Evolutionary conservation across 2,888 invertebrate genomes (phyloP).

Genomic region (Lysandra coridon): DNA sequence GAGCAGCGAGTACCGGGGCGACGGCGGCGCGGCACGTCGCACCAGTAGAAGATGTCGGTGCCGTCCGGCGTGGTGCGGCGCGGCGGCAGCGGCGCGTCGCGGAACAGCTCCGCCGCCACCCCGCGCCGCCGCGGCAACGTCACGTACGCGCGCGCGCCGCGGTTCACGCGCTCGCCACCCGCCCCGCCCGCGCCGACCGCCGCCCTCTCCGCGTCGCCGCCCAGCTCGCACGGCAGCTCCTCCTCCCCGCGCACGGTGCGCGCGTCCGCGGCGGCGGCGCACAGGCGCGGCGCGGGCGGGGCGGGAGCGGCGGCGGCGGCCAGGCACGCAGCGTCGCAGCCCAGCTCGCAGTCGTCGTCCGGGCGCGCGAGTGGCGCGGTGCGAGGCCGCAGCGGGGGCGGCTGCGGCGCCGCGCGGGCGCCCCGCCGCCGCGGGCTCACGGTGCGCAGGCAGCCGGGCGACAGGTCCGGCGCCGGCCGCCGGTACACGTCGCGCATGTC

Average conservation of each 20-base stretch:
- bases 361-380: slow-evolving; percentile 50
- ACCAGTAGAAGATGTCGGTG: slow-evolving; percentile 93
- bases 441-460: slow-evolving; percentile 76
- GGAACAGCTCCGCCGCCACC: slow-evolving; percentile 57
- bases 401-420: slow-evolving; percentile 53
- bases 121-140: slow-evolving; percentile 71
- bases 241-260: slow-evolving; percentile 83
- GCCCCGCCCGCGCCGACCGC: slow-evolving; percentile 40
- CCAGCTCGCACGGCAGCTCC: slow-evolving; percentile 82
- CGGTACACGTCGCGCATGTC: slow-evolving; percentile 82
- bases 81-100: slow-evolving; percentile 80
- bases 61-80: slow-evolving; percentile 90
- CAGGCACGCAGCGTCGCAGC: slow-evolving; percentile 67
- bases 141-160: slow-evolving; percentile 70
- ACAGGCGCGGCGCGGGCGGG: slow-evolving; percentile 49
- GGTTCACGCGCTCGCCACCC: slow-evolving; percentile 43
- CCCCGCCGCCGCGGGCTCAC: slow-evolving; percentile 54
- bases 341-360: slow-evolving; percentile 76
- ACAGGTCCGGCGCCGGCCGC: slow-evolving; percentile 62
- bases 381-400: slow-evolving; percentile 48
- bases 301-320: slow-evolving; percentile 55
- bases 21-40: slow-evolving; percentile 85
- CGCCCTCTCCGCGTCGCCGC: slow-evolving; percentile 46
- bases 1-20: slow-evolving; percentile 68
- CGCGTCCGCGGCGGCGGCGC: slow-evolving; percentile 59